These are phyloP conservation scores for Falco biarmicus DNA, from an alignment of 2,797 vertebrate genomes.

Conservation along the genomic window DNA sequence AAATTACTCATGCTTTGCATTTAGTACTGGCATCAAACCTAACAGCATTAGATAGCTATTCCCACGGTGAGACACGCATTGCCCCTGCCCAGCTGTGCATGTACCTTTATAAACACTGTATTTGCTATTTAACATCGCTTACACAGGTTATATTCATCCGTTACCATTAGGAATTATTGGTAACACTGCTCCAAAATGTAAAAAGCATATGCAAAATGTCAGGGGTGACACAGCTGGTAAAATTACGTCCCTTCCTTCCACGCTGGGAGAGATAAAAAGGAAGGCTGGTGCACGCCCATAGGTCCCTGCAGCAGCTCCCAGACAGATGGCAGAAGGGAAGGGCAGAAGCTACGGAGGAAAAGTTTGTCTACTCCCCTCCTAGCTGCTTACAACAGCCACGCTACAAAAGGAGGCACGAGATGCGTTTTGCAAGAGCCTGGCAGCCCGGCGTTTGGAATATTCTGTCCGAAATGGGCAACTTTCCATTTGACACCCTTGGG, in stretches of 20 bases:
- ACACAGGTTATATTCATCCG: not conserved
- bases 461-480: not conserved
- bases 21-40: conserved; percentile 19
- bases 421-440: not conserved
- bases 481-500: rapidly evolving
- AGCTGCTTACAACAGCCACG: not conserved
- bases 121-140: not conserved
- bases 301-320: not conserved
- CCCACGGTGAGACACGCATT: rapidly evolving
- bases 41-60: not conserved
- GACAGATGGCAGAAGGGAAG: conserved; percentile 36
- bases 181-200: not conserved
- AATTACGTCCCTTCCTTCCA: not conserved
- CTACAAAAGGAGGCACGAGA: not conserved
- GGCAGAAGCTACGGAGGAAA: not conserved
- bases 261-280: not conserved
- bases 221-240: not conserved
- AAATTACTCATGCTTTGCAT: conserved; percentile 40
- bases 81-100: not conserved
- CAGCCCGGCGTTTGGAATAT: not conserved
- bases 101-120: not conserved
- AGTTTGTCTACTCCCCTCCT: not conserved
- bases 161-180: not conserved
- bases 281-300: not conserved
- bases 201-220: not conserved